These are phyloP conservation scores for Keiferia lycopersicella DNA, from an alignment of 2,888 invertebrate species.

Conservation along the genomic window DNA sequence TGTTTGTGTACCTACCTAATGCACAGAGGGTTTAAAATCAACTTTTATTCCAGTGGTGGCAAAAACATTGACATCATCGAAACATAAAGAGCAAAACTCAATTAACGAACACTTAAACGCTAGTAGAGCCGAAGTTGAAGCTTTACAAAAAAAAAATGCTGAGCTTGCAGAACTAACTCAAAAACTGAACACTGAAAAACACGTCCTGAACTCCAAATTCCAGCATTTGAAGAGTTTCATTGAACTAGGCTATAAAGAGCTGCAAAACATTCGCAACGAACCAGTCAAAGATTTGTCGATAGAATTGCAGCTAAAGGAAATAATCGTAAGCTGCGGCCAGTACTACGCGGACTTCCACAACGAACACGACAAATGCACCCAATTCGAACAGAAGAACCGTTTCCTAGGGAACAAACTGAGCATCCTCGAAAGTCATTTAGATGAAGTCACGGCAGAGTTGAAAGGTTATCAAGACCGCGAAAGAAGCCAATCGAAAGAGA, in stretches of 20 bases:
- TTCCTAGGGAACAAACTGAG: constrained; percentile 54
- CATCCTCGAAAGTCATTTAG: constrained; percentile 50
- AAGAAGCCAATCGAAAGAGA: constrained; percentile 32
- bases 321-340: constrained; percentile 54
- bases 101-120: constrained; percentile 44
- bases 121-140: constrained; percentile 44
- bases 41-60: constrained; percentile 48
- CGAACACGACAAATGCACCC: constrained; percentile 44
- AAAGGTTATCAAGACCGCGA: constrained; percentile 41
- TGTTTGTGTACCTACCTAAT: too few species aligned
- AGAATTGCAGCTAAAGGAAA: constrained; percentile 49
- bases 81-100: constrained; percentile 46
- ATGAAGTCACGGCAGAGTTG: constrained; percentile 44
- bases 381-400: constrained; percentile 52
- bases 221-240: constrained; percentile 48
- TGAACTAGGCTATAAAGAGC: constrained; percentile 51
- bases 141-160: constrained; percentile 42
- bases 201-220: constrained; percentile 43
- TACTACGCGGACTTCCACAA: constrained; percentile 54
- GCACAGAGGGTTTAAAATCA: background rate
- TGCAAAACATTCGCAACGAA: constrained; percentile 47
- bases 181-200: constrained; percentile 45
- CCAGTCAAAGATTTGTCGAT: constrained; percentile 39
- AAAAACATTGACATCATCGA: constrained; percentile 49
- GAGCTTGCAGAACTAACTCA: constrained; percentile 40